These are phyloP conservation scores for Psettodes erumei DNA, from an alignment of 2,113 vertebrate genomes.

Conservation along the genomic window DNA sequence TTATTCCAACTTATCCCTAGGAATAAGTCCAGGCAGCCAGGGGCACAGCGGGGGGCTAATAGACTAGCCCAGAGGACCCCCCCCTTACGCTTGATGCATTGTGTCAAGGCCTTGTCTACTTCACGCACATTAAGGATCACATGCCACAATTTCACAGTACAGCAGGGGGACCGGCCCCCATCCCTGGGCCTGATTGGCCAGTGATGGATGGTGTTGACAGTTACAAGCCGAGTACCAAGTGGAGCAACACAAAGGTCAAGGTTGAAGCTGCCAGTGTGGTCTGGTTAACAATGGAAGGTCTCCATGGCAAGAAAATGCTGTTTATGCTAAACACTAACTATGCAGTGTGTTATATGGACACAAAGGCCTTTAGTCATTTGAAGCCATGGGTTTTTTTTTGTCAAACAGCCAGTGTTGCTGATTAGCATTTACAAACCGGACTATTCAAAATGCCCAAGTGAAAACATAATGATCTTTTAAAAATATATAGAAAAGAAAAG, in stretches of 20 bases:
- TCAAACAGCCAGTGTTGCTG: conserved; percentile 21
- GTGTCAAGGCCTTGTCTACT: conserved; percentile 84
- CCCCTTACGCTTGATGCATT: conserved; percentile 77
- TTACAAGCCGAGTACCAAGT: conserved; percentile 79
- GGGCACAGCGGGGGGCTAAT: conserved; percentile 80
- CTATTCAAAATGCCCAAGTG: neutral
- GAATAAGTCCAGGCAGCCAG: conserved; percentile 74
- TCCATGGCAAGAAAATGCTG: conserved; percentile 65
- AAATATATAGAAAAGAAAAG: conserved; percentile 14
- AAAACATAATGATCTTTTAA: conserved; percentile 5
- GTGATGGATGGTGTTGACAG: conserved; percentile 80
- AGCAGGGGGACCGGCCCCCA: conserved; percentile 67
- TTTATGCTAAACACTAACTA: conserved; percentile 57
- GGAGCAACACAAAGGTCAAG: conserved; percentile 80
- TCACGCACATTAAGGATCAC: conserved; percentile 86
- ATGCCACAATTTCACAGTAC: conserved; percentile 86
- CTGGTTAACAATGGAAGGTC: conserved; percentile 73
- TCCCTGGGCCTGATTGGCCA: conserved; percentile 63
- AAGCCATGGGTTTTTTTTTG: conserved; percentile 38
- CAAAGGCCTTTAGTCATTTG: conserved; percentile 64
- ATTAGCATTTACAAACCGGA: conserved; percentile 13
- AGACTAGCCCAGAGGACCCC: conserved; percentile 75
- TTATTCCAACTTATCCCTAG: conserved; percentile 74
- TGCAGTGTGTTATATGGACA: conserved; percentile 32
- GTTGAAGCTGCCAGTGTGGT: conserved; percentile 77